Percentiles rank a stretch among this genome's conserved stretches.
phyloP scores from a whole-genome alignment of 2,888 invertebrate species.

The Noctua comes region DNA sequence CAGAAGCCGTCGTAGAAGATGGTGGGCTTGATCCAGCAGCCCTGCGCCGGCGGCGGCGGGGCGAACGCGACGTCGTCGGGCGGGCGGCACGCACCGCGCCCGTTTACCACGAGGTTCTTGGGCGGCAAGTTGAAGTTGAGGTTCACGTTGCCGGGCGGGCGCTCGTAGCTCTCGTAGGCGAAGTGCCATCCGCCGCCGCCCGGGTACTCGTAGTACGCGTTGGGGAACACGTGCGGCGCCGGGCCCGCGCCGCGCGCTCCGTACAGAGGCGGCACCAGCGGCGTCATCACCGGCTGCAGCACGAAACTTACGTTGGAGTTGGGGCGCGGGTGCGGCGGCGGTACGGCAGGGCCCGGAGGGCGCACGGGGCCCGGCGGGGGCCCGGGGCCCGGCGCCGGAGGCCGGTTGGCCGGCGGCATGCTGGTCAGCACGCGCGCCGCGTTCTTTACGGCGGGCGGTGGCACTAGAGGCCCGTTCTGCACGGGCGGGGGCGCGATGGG shows the following conservation, averaged over 20 bases:
- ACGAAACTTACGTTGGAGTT: slow-evolving; percentile 88
- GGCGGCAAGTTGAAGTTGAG: slow-evolving; percentile 86
- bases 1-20: slow-evolving; percentile 89
- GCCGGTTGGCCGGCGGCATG: slow-evolving; percentile 56
- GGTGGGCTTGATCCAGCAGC: slow-evolving; percentile 88
- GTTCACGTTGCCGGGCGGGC: slow-evolving; percentile 82
- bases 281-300: slow-evolving; percentile 80
- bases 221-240: slow-evolving; percentile 77
- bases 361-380: slow-evolving; percentile 59
- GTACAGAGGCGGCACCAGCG: slow-evolving; percentile 77
- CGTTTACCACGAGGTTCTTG: slow-evolving; percentile 83
- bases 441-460: slow-evolving; percentile 60
- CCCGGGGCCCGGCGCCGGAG: slow-evolving; percentile 57
- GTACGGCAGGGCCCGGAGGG: slow-evolving; percentile 55
- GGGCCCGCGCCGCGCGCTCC: slow-evolving; percentile 72
- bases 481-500: slow-evolving; percentile 43
- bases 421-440: slow-evolving; percentile 57
- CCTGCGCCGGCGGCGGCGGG: slow-evolving; percentile 76
- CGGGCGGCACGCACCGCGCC: slow-evolving; percentile 74
- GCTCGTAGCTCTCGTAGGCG: slow-evolving; percentile 83
- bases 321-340: slow-evolving; percentile 66
- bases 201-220: slow-evolving; percentile 84
- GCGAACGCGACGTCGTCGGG: slow-evolving; percentile 77
- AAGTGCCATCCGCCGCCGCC: slow-evolving; percentile 86
- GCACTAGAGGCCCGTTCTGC: slow-evolving; percentile 31